Evolutionary conservation across 1,140 invertebrate genomes (phyloP), one percentile per base, ranked within the genome.

Genomic region (Leptinotarsa lineolata): DNA sequence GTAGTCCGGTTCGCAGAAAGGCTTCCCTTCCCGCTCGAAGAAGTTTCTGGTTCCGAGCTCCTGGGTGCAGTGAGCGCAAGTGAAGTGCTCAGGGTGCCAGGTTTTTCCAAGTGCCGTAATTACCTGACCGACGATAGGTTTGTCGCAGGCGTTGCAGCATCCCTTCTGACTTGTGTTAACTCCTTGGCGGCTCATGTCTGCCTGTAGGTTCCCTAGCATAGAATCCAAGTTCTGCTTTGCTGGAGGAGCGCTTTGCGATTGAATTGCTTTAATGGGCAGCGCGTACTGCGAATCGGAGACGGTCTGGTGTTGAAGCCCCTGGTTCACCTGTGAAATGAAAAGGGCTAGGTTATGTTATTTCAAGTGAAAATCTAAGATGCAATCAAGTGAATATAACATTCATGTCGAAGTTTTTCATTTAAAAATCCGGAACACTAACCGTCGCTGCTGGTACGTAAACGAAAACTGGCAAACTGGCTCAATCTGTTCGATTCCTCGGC

Each of bases 61-160:
- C 81, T 97, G 93, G 72, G 94, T 94, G 89, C 98, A 99, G 83
- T 99, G 96, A 70, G 93, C 93, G 88, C 98, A 99, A 4, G 92
- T 95, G 86, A 99, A 99, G 85, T 99, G 98, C 86, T 99, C 97
- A 13, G 97, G 97, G 86, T 99, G 98, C 97, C 97, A 99, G n/a
- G 97, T 98, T 85, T 97, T 95, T 30, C 97, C 98, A 78, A 99
- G 83, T 1, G 98, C 98, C 45, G 97, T 98, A 78, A 98, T 94
- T 68, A 96, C 94, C 89, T 93, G 87, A 77, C 97, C 97, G 48
- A 99, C 95, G 85, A 99, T 98, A 18, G 97, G 95, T 83, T 99
- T 98, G 84, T 97, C 94, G 89, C 97, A 99, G 70, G 95, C 96
- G 83, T 91, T 96, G 91, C 97, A 99, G 87, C 96, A 97, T 79